Percentiles rank a stretch among this genome's conserved stretches.
These are phyloP conservation scores for Hemibagrus guttatus DNA, from an alignment of 2,797 vertebrate genomes.

Conservation along the genomic window DNA sequence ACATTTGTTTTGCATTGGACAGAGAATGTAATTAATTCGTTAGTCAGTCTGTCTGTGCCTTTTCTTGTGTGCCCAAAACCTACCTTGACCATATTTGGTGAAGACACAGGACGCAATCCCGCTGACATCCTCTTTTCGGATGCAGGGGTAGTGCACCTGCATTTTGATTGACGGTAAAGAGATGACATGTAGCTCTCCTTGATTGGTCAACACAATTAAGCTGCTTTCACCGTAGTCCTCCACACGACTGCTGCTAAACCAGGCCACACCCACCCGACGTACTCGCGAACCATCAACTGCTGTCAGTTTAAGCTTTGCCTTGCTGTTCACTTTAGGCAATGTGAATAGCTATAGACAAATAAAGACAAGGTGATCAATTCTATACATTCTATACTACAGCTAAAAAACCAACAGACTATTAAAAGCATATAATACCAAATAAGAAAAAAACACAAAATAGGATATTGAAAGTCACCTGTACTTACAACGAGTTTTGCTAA, in stretches of 20 bases:
- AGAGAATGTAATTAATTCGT: not conserved
- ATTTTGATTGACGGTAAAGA: conserved; percentile 90
- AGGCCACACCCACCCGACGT: conserved; percentile 85
- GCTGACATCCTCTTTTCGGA: conserved; percentile 93
- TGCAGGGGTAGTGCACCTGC: conserved; percentile 92
- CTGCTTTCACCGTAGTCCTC: conserved; percentile 90
- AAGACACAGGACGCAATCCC: conserved; percentile 98
- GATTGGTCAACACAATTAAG: conserved; percentile 89
- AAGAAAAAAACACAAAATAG: not conserved
- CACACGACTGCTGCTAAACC: conserved; percentile 85
- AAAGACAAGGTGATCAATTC: not conserved
- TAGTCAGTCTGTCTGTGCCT: not conserved
- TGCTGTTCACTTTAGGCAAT: conserved; percentile 91
- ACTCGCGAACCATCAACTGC: conserved; percentile 94
- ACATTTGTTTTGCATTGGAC: not conserved
- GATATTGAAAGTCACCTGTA: not conserved
- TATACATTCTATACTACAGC: not conserved
- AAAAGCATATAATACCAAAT: not conserved
- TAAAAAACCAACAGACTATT: not conserved
- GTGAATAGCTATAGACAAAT: conserved; percentile 85
- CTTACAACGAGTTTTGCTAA: not conserved
- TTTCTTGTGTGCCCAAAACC: not conserved
- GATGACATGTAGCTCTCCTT: conserved; percentile 92
- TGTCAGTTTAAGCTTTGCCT: conserved; percentile 94
- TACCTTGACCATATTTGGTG: conserved; percentile 91